These are phyloP conservation scores for Pica pica DNA, from an alignment of 2,113 vertebrate genomes.

Conservation along the genomic window DNA sequence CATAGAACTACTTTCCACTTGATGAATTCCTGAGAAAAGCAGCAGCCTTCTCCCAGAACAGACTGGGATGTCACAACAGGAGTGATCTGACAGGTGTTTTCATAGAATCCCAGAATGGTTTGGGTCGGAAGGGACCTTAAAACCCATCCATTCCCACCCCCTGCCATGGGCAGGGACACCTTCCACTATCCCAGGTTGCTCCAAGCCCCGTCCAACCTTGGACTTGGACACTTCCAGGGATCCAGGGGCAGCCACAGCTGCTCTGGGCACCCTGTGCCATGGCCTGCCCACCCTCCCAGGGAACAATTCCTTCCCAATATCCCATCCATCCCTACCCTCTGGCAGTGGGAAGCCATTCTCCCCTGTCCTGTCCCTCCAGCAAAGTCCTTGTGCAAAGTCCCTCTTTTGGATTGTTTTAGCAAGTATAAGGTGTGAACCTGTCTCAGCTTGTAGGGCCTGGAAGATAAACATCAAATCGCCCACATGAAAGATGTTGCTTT, in stretches of 20 bases:
- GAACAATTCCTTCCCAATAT: rapidly evolving
- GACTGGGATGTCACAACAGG: not conserved
- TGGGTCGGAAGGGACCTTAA: not conserved
- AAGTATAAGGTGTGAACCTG: not conserved
- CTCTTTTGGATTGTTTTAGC: not conserved
- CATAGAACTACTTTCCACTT: not conserved
- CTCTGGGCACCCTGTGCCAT: not conserved
- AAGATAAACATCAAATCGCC: not conserved
- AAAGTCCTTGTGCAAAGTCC: not conserved
- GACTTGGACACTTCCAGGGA: rapidly evolving
- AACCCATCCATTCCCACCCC: rapidly evolving
- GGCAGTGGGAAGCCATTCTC: not conserved
- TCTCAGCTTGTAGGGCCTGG: slow-evolving; percentile 21
- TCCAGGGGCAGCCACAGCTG: not conserved
- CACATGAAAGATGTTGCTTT: not conserved
- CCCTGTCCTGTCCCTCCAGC: not conserved
- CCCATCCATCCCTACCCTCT: rapidly evolving
- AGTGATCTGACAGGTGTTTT: not conserved
- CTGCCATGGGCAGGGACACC: not conserved
- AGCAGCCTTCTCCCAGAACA: not conserved
- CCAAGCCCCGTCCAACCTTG: not conserved
- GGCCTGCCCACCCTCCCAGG: rapidly evolving
- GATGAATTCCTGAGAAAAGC: not conserved
- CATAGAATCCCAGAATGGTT: not conserved
- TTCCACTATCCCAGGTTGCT: rapidly evolving